Evolutionary conservation across 1,140 invertebrate genomes (phyloP), one percentile per base, ranked within the genome.

Genomic region (Neodiprion pinetum): DNA sequence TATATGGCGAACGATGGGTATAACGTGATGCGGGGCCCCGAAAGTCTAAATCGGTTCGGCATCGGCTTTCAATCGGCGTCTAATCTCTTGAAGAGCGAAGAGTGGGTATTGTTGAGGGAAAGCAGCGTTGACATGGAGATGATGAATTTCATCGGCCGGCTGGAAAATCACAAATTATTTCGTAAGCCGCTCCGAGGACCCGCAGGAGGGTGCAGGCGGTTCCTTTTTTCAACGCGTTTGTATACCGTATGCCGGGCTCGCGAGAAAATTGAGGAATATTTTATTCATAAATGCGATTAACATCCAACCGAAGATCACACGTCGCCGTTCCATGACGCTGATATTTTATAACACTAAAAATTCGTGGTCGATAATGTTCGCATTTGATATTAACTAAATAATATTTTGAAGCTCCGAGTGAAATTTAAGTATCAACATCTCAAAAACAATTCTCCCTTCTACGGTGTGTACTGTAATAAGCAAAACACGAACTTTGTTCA

Each of bases 371-470:
- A 70, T 67, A 23, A 49, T 76, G 74, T 74, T 76, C 73, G 68
- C 75, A 61, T 74, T 72, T 49, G 61, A 74, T 69, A 61, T 48
- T 67, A 40, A 70, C 75, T 69, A 76, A 74, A 76, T 75, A 74
- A 76, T 74, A 76, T 76, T 4, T 10, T 21, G 2, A 23, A 69
- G 74, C 65, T 49, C 48, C 14, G 17, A 23, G 21, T n/a, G 70
- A 47, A 23, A 12, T 12, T 40, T 72, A 74, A 84, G 84, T 3
- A 87, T 86, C 83, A 85, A 86, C 80, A 77, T 81, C 82, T 85
- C 80, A 84, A 78, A 82, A 75, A 81, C 28, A 40, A 40, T 40
- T 40, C 28, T 4, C 28, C 1, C 5, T 40, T 40, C 28, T 40
- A 40, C 28, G 4, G 28, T 1, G 28, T 40, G 28, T 40, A 40